Evolutionary conservation across 2,797 vertebrate species (phyloP).

Genomic region (Tokudaia tokunoshimensis): DNA sequence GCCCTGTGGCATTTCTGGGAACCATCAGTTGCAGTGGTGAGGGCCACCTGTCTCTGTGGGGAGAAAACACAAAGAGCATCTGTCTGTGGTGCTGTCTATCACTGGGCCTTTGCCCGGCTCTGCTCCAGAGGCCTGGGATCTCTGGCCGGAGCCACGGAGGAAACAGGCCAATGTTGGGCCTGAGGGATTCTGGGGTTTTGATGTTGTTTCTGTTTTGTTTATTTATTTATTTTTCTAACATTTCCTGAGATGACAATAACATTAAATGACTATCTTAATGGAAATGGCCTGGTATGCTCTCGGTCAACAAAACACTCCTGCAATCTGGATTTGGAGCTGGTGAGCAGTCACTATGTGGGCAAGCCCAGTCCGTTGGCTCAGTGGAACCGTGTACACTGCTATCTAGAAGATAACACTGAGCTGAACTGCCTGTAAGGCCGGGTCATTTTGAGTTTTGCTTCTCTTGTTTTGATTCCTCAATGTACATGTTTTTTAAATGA

Average conservation of each 20-base stretch:
- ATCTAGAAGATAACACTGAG: not conserved
- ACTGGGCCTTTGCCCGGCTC: not conserved
- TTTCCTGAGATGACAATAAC: not conserved
- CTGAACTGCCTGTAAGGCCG: not conserved
- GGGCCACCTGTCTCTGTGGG: not conserved
- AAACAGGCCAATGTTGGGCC: not conserved
- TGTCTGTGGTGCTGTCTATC: not conserved
- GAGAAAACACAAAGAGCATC: not conserved
- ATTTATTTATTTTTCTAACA: not conserved
- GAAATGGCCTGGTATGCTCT: not conserved
- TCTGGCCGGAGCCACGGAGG: not conserved
- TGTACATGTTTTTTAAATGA: not conserved
- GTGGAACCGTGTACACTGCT: not conserved
- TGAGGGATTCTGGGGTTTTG: not conserved
- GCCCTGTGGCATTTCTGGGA: not conserved
- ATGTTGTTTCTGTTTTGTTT: not conserved
- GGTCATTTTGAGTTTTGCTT: not conserved
- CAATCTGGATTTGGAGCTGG: not conserved
- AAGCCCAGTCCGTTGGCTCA: not conserved
- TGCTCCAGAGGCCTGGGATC: not conserved
- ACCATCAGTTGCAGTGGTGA: not conserved
- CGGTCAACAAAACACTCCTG: not conserved
- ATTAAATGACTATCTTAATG: not conserved
- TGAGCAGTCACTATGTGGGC: not conserved
- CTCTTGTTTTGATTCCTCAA: not conserved